Evolutionary conservation across 2,113 vertebrate genomes (phyloP), one percentile per base, ranked within the genome.

Genomic region (Oryctolagus cuniculus): DNA sequence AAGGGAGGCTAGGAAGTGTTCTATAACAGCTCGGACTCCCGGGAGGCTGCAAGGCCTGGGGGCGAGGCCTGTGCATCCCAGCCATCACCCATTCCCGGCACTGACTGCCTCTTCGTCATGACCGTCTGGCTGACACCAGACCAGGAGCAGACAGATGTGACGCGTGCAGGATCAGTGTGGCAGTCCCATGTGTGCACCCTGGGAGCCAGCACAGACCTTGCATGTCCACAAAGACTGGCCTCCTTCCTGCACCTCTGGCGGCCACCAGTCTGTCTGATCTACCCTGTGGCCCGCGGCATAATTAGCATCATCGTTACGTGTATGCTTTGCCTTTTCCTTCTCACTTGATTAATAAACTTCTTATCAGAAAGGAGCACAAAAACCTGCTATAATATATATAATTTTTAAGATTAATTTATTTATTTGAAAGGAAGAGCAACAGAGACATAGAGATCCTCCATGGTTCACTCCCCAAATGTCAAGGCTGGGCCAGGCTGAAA

Each of bases 281-380:
- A 73, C 24, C 31, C 67, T 91, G 55, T 53, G 44, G 66, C 64
- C 34, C 78, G 51, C 77, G 9, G 73, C n/a, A 86, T 49, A 89
- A 67, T 61, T 61, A 86, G 49, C 74, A 67, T 13, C 55, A 75
- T 49, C 53, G 81, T 49, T 86, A 73, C 5, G 7, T 44, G 82
- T n/a, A 86, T 34, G 34, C 24, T 90, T 90, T 61, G 27, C 25
- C 58, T 89, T 89, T 90, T 80, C 61, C 78, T 44, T 51, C 31
- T 64, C 3, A 49, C 21, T 78, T 63, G 81, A 44, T 74, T 89
- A 89, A 67, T 53, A 36, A 49, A 77, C 31, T 73, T 82, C 72
- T 83, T 63, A 36, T 58, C 67, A 90, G 1, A 0, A 86, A 29
- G 44, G 21, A 67, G 83, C 38, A 70, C 1, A 92, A 29, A 86